Base-by-base conservation (phyloP, 1,140 invertebrate genomes). In the Steinernema feltiae region DNA sequence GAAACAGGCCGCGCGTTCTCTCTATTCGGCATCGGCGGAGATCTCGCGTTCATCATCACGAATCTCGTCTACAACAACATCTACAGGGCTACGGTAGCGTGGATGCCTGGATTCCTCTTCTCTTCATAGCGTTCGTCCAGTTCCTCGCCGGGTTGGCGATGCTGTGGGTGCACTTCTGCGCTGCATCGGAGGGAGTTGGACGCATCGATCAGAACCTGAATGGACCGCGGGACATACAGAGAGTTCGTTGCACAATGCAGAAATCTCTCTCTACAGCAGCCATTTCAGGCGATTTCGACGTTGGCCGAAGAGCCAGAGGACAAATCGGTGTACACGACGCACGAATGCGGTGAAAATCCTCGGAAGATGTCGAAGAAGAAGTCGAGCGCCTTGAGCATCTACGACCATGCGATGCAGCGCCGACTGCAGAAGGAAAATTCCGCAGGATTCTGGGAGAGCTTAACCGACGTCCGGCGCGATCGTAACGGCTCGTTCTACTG, bases 31-130 rank as follows among this genome's bases (percentile, higher is more conserved):
- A 81, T 81, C 32, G 81, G 32, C 17, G 79, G 31, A 0, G 81
- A 81, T 63, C 21, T 82, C 29, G 81, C 80, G 0, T 82, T 81
- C 69, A 80, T 81, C 27, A 53, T 82, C 21, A 29, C 78, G 1
- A 78, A 77, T 18, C 31, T 81, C n/a, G 48, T 82, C 29, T 81
- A 81, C 76, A 82, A 32, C 70, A 81, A 81, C 46, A 69, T 81
- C 30, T 81, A 81, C 48, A 31, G 69, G 30, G 31, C 29, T n/a
- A 82, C 80, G 12, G 81, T 81, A 30, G 29, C 48, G n/a, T 81
- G 78, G 78, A 74, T 76, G 24, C 81, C 80, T 1, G 78, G 81
- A n/a, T 81, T 81, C 35, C 27, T 81, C 17, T 81, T 81, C 69
- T 82, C 21, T 81, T 81, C 70, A 82, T 82, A 41, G 76, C 46